phyloP scores from a whole-genome alignment of 2,888 invertebrate species.

The Cataglyphis rosenhaueri region DNA sequence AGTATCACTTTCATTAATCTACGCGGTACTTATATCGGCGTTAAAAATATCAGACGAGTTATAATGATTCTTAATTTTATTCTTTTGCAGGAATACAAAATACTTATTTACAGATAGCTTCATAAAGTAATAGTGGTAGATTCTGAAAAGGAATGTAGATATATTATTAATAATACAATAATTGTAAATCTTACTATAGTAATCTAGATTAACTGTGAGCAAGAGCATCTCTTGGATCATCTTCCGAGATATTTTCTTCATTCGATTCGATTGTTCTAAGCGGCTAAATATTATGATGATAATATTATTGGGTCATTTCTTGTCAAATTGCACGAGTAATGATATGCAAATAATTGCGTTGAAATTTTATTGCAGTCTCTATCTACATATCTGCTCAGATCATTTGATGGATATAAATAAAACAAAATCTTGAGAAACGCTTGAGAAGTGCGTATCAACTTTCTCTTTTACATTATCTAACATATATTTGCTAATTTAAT shows the following conservation, averaged over 20 bases:
- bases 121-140: constrained; percentile 84
- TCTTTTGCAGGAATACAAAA: constrained; percentile 85
- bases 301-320: constrained; percentile 66
- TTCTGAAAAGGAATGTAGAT: constrained; percentile 84
- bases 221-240: constrained; percentile 83
- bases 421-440: not conserved
- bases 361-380: constrained; percentile 14
- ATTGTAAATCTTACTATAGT: constrained; percentile 82
- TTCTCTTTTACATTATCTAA: not conserved
- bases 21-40: constrained; percentile 53
- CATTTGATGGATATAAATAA: not conserved
- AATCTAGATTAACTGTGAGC: constrained; percentile 83
- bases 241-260: constrained; percentile 77
- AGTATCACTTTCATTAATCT: constrained; percentile 53
- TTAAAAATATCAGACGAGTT: constrained; percentile 44
- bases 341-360: not conserved
- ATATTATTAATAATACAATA: constrained; percentile 82
- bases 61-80: constrained; percentile 75
- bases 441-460: not conserved
- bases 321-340: constrained; percentile 59
- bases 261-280: constrained; percentile 70
- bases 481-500: not conserved
- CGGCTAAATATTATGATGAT: constrained; percentile 70
- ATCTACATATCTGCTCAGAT: not conserved
- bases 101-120: constrained; percentile 85